Conservation (phyloP, 2,113 vertebrate genomes). For the Ictalurus punctatus region DNA sequence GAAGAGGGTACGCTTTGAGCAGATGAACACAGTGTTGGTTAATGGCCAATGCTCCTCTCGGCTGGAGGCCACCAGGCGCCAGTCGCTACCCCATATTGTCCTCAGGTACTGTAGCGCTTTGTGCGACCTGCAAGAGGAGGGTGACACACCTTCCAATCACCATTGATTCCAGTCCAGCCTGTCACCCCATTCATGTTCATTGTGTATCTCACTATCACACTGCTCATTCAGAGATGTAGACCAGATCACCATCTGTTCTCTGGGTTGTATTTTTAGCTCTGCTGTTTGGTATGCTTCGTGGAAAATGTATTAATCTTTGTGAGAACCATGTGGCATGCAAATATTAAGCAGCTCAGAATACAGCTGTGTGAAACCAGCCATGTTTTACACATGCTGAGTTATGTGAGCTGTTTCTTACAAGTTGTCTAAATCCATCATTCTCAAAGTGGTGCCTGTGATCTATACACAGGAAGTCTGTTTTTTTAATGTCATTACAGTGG, state of each 20-base stretch:
- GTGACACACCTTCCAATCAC: not conserved
- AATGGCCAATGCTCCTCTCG: constrained; percentile 77
- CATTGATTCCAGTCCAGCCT: not conserved
- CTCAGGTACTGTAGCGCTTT: constrained; percentile 55
- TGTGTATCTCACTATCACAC: not conserved
- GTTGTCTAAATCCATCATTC: not conserved
- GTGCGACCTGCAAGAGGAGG: not conserved
- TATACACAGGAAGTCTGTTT: not conserved
- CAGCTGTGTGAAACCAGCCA: not conserved
- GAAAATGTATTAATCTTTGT: constrained; percentile 16
- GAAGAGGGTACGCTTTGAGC: constrained; percentile 88
- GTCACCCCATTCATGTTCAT: not conserved
- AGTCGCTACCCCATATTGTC: constrained; percentile 58
- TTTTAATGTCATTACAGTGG: not conserved
- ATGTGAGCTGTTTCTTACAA: not conserved
- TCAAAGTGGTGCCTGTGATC: not conserved
- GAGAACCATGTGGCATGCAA: constrained; percentile 11
- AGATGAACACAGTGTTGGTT: constrained; percentile 88
- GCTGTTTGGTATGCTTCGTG: not conserved
- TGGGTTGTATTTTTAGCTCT: constrained; percentile 3
- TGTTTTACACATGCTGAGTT: not conserved
- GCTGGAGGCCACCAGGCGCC: constrained; percentile 79
- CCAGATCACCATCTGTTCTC: not conserved
- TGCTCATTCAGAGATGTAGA: not conserved
- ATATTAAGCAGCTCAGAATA: constrained; percentile 17